Evolutionary conservation across 37 sponge, comb jelly and placozoan species (phyloP), one percentile per base, ranked within the genome.

Genomic region (Oopsacas minuta): DNA sequence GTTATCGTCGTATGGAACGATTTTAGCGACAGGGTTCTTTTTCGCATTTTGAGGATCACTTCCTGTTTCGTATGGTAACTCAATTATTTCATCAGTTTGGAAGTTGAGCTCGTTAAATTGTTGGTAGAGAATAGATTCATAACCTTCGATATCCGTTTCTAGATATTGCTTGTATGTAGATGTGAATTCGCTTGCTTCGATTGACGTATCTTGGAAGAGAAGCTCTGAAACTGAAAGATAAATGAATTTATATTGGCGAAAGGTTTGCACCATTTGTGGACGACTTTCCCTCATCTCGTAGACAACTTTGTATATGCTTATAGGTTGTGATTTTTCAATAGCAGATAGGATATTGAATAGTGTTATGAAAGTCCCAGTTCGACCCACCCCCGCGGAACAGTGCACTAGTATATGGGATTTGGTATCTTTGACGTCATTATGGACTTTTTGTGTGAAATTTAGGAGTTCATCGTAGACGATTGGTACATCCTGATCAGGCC

Each of bases 241-340:
- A 3, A 61, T 61, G 30, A 61, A 61, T n/a, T 61, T 61, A 34
- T 61, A 61, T 61, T 61, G 75, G 28, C 75, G 75, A 34, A 61
- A 61, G 22, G 75, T 61, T 61, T 61, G 75, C 28, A 61, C 75
- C 75, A 61, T 61, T 61, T 61, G 75, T 20, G 75, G 75, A 61
- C 75, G 75, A n/a, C 28, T 25, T 34, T 61, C 75, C 28, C 75
- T 10, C 75, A 61, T 61, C 28, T 61, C 28, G 22, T 61, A 34
- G 28, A 61, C 75, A 61, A 61, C 28, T n/a, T 61, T 61, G 75
- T 61, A 61, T 10, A 61, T 61, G 30, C 75, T 61, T 12, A 61
- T 12, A 10, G 75, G 22, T 34, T 12, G 22, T 10, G 75, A 61
- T 25, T n/a, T 10, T 12, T 61, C 75, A n/a, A 61, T 61, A 25